phyloP scores from a whole-genome alignment of 1,140 invertebrate species.

The Xylocopa sonorina region DNA sequence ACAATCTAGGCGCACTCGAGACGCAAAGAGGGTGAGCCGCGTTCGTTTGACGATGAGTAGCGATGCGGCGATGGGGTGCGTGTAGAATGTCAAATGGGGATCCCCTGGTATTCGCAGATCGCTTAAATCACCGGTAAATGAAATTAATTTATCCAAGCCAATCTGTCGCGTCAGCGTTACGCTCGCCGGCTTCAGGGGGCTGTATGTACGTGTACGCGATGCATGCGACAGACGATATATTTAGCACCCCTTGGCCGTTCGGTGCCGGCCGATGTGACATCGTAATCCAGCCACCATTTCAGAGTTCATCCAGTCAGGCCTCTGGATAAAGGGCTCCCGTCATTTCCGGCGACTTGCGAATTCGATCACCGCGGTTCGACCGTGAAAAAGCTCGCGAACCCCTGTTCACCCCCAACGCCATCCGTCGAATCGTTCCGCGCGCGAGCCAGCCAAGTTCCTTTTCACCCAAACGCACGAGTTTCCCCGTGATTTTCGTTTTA shows the following conservation, averaged over 20 bases:
- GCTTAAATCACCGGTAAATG: conserved; percentile 72
- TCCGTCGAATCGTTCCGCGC: neutral
- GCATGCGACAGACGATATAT: conserved; percentile 72
- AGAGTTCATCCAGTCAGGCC: conserved; percentile 60
- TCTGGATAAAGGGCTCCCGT: conserved; percentile 59
- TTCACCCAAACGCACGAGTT: too few species aligned
- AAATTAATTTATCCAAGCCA: conserved; percentile 74
- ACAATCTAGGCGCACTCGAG: neutral
- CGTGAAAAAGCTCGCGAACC: conserved; percentile 30
- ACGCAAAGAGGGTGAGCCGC: neutral
- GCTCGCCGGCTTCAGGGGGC: conserved; percentile 54
- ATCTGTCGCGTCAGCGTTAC: conserved; percentile 72
- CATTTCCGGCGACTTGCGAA: conserved; percentile 60
- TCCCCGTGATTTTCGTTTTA: too few species aligned
- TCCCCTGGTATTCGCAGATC: conserved; percentile 64
- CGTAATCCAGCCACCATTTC: conserved; percentile 63
- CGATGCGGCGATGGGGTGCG: conserved; percentile 39
- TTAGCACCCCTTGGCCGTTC: conserved; percentile 51
- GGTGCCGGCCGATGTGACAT: conserved; percentile 55
- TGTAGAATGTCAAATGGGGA: conserved; percentile 63
- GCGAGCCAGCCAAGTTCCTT: neutral
- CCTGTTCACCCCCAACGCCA: neutral
- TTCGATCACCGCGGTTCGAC: conserved; percentile 59
- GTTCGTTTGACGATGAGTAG: neutral
- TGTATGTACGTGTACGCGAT: conserved; percentile 63